Evolutionary conservation across 2,113 vertebrate genomes (phyloP).

Genomic region (Nettapus auritus): DNA sequence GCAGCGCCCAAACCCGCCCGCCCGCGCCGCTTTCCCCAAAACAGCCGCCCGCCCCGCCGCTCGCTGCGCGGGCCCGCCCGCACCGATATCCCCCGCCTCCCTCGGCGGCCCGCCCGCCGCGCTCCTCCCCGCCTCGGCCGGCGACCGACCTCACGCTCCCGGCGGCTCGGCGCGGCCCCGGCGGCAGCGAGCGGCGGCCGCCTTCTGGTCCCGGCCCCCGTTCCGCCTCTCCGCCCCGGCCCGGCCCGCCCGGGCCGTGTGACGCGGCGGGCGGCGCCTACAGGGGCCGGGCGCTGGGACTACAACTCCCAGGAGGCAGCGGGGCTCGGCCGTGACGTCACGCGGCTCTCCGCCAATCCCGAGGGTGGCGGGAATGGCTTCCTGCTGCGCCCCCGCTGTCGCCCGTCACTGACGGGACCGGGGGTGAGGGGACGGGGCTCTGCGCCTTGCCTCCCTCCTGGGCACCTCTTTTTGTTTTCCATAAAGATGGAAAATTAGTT

Average conservation of each 20-base stretch:
- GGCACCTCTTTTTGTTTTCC: too few relatives aligned
- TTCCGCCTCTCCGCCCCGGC: neutral
- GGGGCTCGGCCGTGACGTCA: neutral
- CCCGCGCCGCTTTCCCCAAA: neutral
- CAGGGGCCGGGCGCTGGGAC: rapidly evolving
- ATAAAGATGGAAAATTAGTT: neutral
- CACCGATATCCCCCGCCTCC: neutral
- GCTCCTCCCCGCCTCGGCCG: neutral
- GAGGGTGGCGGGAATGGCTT: too few relatives aligned
- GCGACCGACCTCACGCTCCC: neutral
- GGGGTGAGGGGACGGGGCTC: rapidly evolving
- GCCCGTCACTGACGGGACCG: rapidly evolving
- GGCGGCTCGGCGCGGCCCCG: neutral
- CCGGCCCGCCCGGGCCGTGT: neutral
- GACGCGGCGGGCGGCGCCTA: neutral
- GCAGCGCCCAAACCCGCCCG: neutral
- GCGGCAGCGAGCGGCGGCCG: too few relatives aligned
- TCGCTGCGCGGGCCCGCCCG: neutral
- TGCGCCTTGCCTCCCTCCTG: rapidly evolving
- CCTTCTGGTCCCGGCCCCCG: too few relatives aligned
- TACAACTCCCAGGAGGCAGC: neutral
- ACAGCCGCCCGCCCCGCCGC: neutral
- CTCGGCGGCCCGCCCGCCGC: too few relatives aligned
- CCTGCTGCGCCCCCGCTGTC: rapidly evolving
- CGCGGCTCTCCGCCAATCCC: neutral